Evolutionary conservation across 1,140 invertebrate genomes (phyloP).

Genomic region (Leptinotarsa undecemlineata): DNA sequence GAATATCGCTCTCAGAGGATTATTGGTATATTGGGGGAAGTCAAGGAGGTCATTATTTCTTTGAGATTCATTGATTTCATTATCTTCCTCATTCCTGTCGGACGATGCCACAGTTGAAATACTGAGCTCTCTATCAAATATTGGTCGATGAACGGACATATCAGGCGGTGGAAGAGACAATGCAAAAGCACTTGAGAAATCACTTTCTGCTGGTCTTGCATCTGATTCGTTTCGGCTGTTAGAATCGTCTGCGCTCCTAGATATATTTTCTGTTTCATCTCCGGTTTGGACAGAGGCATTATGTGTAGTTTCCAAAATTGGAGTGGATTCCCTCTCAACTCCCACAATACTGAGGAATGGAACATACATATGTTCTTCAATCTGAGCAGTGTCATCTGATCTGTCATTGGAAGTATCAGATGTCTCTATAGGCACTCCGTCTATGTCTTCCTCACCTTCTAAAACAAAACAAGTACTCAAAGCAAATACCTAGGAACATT

Average conservation of each 20-base stretch:
- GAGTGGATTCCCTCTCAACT: constrained; percentile 13
- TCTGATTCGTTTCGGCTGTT: constrained; percentile 37
- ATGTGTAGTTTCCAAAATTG: constrained; percentile 25
- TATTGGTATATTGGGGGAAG: constrained; percentile 9
- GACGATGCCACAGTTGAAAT: background rate
- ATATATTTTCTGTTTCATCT: constrained; percentile 17
- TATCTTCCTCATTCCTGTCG: constrained; percentile 16
- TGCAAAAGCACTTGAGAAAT: constrained; percentile 32
- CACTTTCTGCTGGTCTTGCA: constrained; percentile 24
- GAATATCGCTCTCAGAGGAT: constrained; percentile 35
- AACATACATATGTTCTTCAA: constrained; percentile 30
- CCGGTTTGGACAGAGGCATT: constrained; percentile 34
- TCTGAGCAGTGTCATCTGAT: constrained; percentile 26
- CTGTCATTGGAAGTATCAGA: constrained; percentile 31
- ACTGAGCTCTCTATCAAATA: constrained; percentile 14
- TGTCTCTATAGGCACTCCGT: constrained; percentile 34
- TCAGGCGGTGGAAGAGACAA: constrained; percentile 18
- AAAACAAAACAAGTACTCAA: no score
- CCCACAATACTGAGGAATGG: constrained; percentile 32
- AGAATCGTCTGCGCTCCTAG: constrained; percentile 30
- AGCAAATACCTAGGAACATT: background rate
- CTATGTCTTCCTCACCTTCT: constrained; percentile 31
- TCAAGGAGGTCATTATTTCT: constrained; percentile 10
- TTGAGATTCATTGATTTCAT: constrained; percentile 18
- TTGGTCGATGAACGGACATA: background rate